Evolutionary conservation across 2,113 vertebrate genomes (phyloP).

Genomic region (Geococcyx californianus): DNA sequence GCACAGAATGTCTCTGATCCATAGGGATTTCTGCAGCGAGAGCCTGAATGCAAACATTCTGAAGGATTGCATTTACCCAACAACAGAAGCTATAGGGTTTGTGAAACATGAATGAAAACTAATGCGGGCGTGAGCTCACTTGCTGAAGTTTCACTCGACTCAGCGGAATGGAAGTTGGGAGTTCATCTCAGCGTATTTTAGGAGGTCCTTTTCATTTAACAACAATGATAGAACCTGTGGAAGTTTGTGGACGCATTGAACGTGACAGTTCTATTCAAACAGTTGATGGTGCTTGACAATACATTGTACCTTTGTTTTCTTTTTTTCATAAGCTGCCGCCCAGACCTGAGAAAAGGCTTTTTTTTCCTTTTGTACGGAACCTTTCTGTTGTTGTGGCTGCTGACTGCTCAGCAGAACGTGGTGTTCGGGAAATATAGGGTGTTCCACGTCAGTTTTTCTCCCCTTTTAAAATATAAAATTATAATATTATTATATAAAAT

Average conservation of each 20-base stretch:
- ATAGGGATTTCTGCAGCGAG: constrained; percentile 39
- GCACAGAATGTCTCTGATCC: constrained; percentile 30
- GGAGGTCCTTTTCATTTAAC: constrained; percentile 65
- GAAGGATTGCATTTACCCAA: constrained; percentile 30
- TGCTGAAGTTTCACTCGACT: constrained; percentile 49
- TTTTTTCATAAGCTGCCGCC: neutral
- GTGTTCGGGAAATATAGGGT: neutral
- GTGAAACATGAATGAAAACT: constrained; percentile 20
- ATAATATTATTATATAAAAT: neutral
- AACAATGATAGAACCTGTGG: constrained; percentile 72
- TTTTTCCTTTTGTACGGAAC: constrained; percentile 52
- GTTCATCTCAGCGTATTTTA: constrained; percentile 65
- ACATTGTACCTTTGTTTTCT: constrained; percentile 51
- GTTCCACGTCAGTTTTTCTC: neutral
- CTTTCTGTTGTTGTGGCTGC: neutral
- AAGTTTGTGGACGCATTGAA: constrained; percentile 67
- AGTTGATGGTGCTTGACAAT: constrained; percentile 14
- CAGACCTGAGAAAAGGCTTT: constrained; percentile 54
- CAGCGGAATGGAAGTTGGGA: constrained; percentile 51
- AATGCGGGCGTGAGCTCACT: constrained; percentile 40
- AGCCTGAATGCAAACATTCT: constrained; percentile 41
- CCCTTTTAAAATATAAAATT: neutral
- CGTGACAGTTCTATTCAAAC: constrained; percentile 62
- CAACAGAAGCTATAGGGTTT: constrained; percentile 17
- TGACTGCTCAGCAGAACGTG: constrained; percentile 56